Evolutionary conservation across 2,888 invertebrate species (phyloP), one percentile per base, ranked within the genome.

Genomic region (Molorchus minor): DNA sequence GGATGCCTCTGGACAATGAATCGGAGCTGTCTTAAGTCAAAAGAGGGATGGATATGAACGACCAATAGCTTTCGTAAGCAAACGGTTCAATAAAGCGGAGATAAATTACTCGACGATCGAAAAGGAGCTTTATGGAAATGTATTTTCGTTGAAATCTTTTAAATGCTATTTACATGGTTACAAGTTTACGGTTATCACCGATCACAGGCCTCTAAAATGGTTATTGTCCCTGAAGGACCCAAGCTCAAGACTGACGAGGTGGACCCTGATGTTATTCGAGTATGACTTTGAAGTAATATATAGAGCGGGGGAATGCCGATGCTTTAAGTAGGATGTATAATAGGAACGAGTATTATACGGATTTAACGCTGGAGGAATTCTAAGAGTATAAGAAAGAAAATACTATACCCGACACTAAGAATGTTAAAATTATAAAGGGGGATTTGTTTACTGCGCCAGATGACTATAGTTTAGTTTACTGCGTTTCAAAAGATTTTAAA

Each of bases 281-380:
- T 56, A 57, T 45, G 47, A 60, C 41, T 62, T 60, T 38, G 33
- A 51, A 5, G 60, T 67, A 19, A 30, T 46, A 5, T 63, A 67
- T 56, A 16, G 65, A 7, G 49, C 40, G n/a, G 56, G 57, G 49
- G 5, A 43, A 52, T 33, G 51, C 52, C n/a, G 58, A 53, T 45
- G 40, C 45, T 2, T 35, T 46, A 3, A 41, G 41, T 33, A 5
- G 16, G 35, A 16, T 19, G 1, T 17, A 4, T 25, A 45, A 35
- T 55, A n/a, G 25, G 1, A 3, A 21, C 21, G 2, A 21, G 10
- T 16, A 45, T 15, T 1, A 12, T 13, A 8, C 2, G 2, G 3
- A 25, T 3, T 1, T 13, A 16, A n/a, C 4, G 12, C 7, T 7
- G 4, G 38, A 46, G 15, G 30, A 45, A 25, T 38, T 17, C 38